Conservation (phyloP, 2,888 invertebrate genomes). For the Leptinotarsa haldemani region DNA sequence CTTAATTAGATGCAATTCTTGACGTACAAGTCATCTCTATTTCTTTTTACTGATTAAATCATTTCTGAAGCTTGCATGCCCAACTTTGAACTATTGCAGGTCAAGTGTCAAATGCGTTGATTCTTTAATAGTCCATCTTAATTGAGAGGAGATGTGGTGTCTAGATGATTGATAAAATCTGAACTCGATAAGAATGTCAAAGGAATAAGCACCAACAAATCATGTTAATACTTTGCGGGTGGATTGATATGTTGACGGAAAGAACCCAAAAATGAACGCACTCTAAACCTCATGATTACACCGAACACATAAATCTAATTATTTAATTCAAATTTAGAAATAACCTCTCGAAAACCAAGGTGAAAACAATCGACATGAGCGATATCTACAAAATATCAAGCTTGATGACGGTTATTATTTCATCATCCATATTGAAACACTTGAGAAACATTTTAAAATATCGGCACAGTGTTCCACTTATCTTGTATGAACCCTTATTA, state of each 20-base stretch:
- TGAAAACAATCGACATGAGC: not conserved
- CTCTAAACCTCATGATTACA: no score
- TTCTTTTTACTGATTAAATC: not conserved
- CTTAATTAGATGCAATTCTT: no score
- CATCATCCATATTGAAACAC: slow-evolving; percentile 3
- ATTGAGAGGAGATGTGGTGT: slow-evolving; percentile 7
- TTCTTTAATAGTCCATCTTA: not conserved
- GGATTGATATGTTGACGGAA: not conserved
- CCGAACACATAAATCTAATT: no score
- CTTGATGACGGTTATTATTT: not conserved
- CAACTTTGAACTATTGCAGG: not conserved
- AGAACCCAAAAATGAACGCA: no score
- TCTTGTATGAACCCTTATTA: slow-evolving; percentile 15
- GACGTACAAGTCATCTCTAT: no score
- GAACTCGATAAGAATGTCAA: not conserved
- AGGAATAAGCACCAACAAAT: not conserved
- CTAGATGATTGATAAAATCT: slow-evolving; percentile 8
- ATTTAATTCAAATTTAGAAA: no score
- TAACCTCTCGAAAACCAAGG: not conserved
- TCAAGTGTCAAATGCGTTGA: slow-evolving; percentile 5
- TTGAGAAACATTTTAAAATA: slow-evolving; percentile 2
- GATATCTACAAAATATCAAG: not conserved
- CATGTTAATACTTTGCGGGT: not conserved
- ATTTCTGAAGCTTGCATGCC: not conserved
- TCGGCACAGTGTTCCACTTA: slow-evolving; percentile 2